Base-by-base conservation (phyloP, 1,140 invertebrate genomes). In the Microplitis demolitor region DNA sequence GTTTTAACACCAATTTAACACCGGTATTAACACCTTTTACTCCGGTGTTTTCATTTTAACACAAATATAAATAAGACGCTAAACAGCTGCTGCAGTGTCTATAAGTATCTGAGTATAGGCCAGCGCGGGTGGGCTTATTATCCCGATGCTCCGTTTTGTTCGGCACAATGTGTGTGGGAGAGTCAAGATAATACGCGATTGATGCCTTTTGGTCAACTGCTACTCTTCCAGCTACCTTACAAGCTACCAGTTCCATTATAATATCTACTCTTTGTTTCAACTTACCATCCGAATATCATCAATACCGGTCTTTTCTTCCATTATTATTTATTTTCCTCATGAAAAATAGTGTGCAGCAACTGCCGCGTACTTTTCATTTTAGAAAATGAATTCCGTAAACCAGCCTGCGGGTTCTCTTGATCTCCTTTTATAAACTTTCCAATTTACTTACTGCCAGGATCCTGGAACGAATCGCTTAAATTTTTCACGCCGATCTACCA, bases 391-490 rank as follows among this genome's bases (percentile, higher is more conserved):
- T 69, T 14, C 11, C 4, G 39, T 45, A 45, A 45, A 45, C 6
- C 39, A 45, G 39, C 39, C 39, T 45, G 6, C 39, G 56, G 16
- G 5, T 31, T 31, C 16, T 24, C 56, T 58, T 31, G 56, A 31
- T 54, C 4, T 54, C 56, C 24, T 58, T 31, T 58, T 58, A 58
- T 58, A 58, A 58, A 64, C 51, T 53, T 71, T 37, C 68, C 69
- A 71, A 56, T 62, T 56, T 53, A 71, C 58, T 53, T 31, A 39
- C 35, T 69, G 51, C 35, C 33, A 31, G 60, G 50, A 60, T 73
- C 66, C 71, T 73, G 74, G 61, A 76, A 76, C 74, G 74, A 76
- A 76, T 76, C 67, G 71, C 39, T 35, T 61, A 68, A 73, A 76
- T 76, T 76, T 76, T 76, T 76, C 74, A 76, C 60, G 74, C 53